These are phyloP conservation scores for Trematomus bernacchii DNA, from an alignment of 2,797 vertebrate genomes.

Conservation along the genomic window DNA sequence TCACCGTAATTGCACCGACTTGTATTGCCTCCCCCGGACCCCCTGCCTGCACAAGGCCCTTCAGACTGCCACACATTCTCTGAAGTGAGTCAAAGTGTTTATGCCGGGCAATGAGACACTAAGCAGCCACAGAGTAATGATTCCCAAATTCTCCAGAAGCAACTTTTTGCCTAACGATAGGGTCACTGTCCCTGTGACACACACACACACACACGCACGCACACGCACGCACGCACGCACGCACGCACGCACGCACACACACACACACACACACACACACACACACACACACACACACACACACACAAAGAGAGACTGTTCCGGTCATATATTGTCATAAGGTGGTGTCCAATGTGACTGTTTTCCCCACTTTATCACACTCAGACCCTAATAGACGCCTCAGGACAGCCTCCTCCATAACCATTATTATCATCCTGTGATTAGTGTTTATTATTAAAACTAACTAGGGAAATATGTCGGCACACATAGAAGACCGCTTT, in stretches of 20 bases:
- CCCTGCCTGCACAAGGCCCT: slow-evolving; percentile 5
- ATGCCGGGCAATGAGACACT: neutral
- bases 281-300: neutral
- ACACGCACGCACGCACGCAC: neutral
- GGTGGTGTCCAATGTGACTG: too few species aligned
- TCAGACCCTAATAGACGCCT: too few species aligned
- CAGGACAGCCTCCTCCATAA: too few species aligned
- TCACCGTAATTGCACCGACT: slow-evolving; percentile 4
- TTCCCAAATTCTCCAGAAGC: neutral
- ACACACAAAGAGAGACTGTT: too few species aligned
- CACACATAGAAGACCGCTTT: too few species aligned
- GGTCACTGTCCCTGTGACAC: too few species aligned
- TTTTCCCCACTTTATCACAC: too few species aligned
- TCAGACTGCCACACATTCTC: neutral
- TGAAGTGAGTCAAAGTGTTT: slow-evolving; percentile 8
- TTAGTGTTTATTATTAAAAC: too few species aligned
- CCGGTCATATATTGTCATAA: too few species aligned
- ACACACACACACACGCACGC: slow-evolving; percentile 1
- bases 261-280: slow-evolving; percentile 16
- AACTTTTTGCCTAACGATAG: neutral
- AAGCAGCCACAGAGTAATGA: neutral
- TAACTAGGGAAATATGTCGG: too few species aligned
- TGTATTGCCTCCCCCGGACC: slow-evolving; percentile 18
- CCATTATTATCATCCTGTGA: too few species aligned
- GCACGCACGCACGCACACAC: neutral